Evolutionary conservation across 2,113 vertebrate genomes (phyloP), one percentile per base, ranked within the genome.

Genomic region (Thalassarche chlororhynchos): DNA sequence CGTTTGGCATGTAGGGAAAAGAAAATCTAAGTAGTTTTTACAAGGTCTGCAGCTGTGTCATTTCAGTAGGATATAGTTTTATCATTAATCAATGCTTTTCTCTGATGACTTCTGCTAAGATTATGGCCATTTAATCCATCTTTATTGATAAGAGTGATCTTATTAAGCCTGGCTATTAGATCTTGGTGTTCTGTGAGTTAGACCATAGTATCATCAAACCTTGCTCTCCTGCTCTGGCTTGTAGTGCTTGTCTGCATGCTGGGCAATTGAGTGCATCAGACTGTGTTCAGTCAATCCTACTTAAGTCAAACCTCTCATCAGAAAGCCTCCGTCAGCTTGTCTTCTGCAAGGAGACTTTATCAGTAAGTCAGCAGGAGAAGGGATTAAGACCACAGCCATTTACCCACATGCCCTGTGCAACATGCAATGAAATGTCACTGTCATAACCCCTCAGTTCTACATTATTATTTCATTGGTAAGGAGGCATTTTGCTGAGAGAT

Each of bases 1-100:
- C 61, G 61, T 98, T 78, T 88, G 74, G 24, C 80, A 87, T 95
- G 96, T 96, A 96, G 46, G 96, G 88, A 95, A 97, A 95, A 97
- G 87, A 68, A 75, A 89, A 64, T 76, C 11, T 49, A 80, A 93
- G 62, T 83, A 72, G 44, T 68, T 77, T 87, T 85, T 85, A 88
- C 72, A 92, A 97, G 61, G 84, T 92, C 90, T 98, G 89, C 93
- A 97, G 94, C 92, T 97, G 83, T 96, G 89, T 81, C 3, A 1
- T 95, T 98, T 88, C 58, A 78, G 70, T 85, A 87, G 69, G 83
- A 29, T 78, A 17, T 69, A 72, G n/a, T 96, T 87, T 95, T 36
- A 80, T 95, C 74, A 77, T 96, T 87, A 87, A 94, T 93, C 85
- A 94, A 3, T 20, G 12, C 34, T 95, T 97, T 98, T 96, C 84